Percentiles rank a stretch among this genome's conserved stretches.
Evolutionary conservation across 1,140 invertebrate genomes (phyloP).

Genomic region (Ctenoplectra terminalis): DNA sequence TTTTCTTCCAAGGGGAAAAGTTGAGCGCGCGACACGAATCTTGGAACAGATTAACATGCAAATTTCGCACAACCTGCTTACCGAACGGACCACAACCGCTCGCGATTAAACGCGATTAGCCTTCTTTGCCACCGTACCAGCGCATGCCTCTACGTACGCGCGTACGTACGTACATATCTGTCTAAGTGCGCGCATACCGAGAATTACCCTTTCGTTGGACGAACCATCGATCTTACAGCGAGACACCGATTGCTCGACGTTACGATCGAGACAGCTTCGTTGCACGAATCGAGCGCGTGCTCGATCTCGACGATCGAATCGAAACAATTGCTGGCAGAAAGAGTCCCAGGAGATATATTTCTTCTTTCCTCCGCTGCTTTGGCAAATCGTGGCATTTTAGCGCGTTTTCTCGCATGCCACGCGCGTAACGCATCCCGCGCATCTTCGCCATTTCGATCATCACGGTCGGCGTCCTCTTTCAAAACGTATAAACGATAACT

Average conservation of each 20-base stretch:
- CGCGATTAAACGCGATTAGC: slow-evolving; percentile 60
- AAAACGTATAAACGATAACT: neutral
- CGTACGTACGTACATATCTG: too few species aligned
- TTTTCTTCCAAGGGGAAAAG: too few species aligned
- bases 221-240: slow-evolving; percentile 6
- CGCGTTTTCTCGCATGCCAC: neutral
- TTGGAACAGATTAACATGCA: slow-evolving; percentile 56
- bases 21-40: neutral
- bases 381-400: neutral
- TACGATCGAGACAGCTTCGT: slow-evolving; percentile 1
- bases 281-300: slow-evolving; percentile 7
- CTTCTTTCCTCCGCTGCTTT: too few species aligned
- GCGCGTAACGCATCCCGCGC: too few species aligned
- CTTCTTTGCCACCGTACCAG: slow-evolving; percentile 23
- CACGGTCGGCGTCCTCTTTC: neutral
- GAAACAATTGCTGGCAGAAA: too few species aligned
- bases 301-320: neutral
- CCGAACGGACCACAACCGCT: slow-evolving; percentile 22
- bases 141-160: neutral
- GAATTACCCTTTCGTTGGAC: slow-evolving; percentile 24
- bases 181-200: neutral
- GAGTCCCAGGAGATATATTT: too few species aligned
- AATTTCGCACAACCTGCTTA: slow-evolving; percentile 49
- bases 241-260: slow-evolving; percentile 17
- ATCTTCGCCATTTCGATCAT: neutral